Evolutionary conservation across 2,113 vertebrate species (phyloP).

Genomic region (Caracal caracal): DNA sequence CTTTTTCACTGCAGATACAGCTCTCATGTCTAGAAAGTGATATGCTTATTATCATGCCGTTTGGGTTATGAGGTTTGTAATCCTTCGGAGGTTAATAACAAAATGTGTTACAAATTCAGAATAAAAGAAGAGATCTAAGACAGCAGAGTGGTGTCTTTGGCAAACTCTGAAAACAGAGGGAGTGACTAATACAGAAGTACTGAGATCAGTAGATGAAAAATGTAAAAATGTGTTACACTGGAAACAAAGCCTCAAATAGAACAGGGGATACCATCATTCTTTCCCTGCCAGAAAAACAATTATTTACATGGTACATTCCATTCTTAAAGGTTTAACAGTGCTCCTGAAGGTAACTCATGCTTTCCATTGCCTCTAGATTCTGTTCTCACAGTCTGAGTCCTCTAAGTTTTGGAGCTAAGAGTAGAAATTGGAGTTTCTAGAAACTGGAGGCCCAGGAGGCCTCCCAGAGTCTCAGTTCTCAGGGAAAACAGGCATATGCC

Average conservation of each 20-base stretch:
- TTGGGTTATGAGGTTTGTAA: constrained; percentile 64
- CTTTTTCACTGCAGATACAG: constrained; percentile 67
- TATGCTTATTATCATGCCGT: constrained; percentile 61
- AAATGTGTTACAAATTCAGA: constrained; percentile 62
- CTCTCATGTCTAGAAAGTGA: constrained; percentile 57
- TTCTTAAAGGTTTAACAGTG: constrained; percentile 12
- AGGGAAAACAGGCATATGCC: not conserved
- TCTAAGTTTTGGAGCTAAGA: not conserved
- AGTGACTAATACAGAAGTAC: not conserved
- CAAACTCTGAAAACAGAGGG: not conserved
- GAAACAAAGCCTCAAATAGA: constrained; percentile 40
- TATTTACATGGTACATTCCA: constrained; percentile 6
- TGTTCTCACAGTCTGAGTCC: not conserved
- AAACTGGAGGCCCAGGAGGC: not conserved
- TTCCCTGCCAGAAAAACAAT: not conserved
- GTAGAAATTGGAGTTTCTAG: not conserved
- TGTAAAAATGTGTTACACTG: not conserved
- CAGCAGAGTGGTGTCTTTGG: not conserved
- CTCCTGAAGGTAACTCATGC: not conserved
- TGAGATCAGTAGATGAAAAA: not conserved
- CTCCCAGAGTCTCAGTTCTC: not conserved
- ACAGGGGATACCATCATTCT: not conserved
- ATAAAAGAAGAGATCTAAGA: not conserved
- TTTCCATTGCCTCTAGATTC: not conserved
- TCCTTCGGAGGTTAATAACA: constrained; percentile 62